Evolutionary conservation across 2,797 vertebrate species (phyloP).

Genomic region (Toxotes lorentzi): DNA sequence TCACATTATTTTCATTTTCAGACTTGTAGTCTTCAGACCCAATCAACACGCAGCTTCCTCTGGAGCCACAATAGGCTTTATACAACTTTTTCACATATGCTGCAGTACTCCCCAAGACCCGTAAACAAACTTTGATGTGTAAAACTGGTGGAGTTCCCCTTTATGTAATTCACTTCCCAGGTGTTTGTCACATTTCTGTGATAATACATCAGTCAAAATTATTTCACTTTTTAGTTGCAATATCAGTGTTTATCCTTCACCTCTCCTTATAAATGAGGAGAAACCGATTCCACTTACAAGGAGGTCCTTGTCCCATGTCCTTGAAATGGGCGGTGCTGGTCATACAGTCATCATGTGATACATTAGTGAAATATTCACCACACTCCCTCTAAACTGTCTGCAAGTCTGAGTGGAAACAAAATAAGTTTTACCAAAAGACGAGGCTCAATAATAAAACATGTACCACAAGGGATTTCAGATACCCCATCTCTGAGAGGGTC

Average conservation of each 20-base stretch:
- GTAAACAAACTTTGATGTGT: too few species aligned
- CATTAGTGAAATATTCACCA: constrained; percentile 27
- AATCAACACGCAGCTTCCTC: too few species aligned
- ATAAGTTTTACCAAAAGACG: constrained; percentile 11
- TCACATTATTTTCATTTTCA: too few species aligned
- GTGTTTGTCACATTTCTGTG: neutral
- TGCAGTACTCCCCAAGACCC: too few species aligned
- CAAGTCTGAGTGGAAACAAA: constrained; percentile 1
- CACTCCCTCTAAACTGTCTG: constrained; percentile 8
- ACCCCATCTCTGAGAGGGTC: neutral
- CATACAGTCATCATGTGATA: constrained; percentile 12
- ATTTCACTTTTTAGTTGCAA: neutral
- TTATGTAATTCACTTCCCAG: too few species aligned
- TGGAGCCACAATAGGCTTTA: too few species aligned
- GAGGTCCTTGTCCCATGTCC: neutral
- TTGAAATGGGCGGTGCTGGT: constrained; percentile 18
- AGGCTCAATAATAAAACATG: constrained; percentile 20
- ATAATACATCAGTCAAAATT: neutral
- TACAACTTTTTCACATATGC: too few species aligned
- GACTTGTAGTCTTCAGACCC: too few species aligned
- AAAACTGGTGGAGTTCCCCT: too few species aligned
- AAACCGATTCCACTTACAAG: constrained; percentile 9
- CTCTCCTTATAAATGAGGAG: neutral
- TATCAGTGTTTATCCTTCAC: neutral
- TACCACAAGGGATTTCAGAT: constrained; percentile 12